phyloP scores from a whole-genome alignment of 2,113 vertebrate species.

The Sinosuthora webbiana region DNA sequence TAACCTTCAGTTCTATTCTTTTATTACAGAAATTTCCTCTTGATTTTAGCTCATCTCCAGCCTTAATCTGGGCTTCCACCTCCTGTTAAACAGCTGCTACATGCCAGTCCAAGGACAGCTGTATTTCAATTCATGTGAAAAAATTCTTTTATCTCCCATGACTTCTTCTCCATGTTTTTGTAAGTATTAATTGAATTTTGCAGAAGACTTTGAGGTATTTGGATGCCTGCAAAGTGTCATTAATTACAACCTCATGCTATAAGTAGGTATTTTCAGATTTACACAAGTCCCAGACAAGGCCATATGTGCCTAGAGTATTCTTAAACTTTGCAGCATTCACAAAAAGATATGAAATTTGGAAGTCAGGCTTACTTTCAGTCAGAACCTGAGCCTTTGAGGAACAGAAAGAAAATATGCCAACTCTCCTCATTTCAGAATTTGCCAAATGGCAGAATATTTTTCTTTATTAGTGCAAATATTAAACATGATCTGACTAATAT shows the following conservation, averaged over 20 bases:
- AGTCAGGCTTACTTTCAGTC: not conserved
- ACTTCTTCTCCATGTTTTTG: not conserved
- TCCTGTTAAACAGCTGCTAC: conserved; percentile 28
- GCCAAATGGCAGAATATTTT: conserved; percentile 48
- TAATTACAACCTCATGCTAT: not conserved
- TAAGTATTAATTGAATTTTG: conserved; percentile 40
- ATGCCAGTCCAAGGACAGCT: not conserved
- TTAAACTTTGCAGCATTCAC: not conserved
- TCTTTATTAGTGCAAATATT: conserved; percentile 59
- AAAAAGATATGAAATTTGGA: not conserved
- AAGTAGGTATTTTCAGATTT: not conserved
- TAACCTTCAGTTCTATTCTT: not conserved
- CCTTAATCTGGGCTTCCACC: not conserved
- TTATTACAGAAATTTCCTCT: not conserved
- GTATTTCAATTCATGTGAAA: conserved; percentile 28
- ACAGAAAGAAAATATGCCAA: not conserved
- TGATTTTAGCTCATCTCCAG: not conserved
- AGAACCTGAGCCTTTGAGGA: not conserved
- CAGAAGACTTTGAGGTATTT: not conserved
- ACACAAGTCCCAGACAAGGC: not conserved
- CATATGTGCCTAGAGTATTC: not conserved
- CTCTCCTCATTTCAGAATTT: not conserved
- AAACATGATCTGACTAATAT: conserved; percentile 48
- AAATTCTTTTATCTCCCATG: conserved; percentile 7
- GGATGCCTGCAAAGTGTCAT: not conserved